These are phyloP conservation scores for Scaptodrosophila lebanonensis DNA, from an alignment of 1,140 invertebrate species.

Conservation along the genomic window DNA sequence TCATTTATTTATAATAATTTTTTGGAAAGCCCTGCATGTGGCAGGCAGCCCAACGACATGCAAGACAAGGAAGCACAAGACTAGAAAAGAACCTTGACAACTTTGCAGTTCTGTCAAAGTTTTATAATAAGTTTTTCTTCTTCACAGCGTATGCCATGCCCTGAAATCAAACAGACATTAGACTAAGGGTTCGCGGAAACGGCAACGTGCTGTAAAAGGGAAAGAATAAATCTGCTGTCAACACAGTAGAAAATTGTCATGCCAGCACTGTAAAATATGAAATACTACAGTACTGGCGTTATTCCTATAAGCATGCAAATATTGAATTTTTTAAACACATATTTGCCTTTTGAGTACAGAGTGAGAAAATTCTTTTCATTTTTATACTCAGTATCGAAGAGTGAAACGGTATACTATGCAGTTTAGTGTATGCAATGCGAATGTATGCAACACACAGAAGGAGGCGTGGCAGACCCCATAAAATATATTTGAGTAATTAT, in stretches of 20 bases:
- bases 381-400: no score
- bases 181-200: conserved; percentile 15
- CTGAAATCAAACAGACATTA: conserved; percentile 70
- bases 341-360: no score
- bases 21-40: conserved; percentile 29
- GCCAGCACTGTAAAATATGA: conserved; percentile 56
- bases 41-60: conserved; percentile 20
- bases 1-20: conserved; percentile 74
- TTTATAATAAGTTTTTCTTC: conserved; percentile 66
- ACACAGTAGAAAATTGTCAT: conserved; percentile 54
- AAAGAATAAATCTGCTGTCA: conserved; percentile 30
- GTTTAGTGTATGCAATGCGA: no score
- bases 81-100: conserved; percentile 61
- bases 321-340: no score
- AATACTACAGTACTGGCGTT: no score
- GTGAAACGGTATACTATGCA: no score
- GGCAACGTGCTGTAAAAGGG: not conserved
- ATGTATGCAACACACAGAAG: no score
- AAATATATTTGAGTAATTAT: no score
- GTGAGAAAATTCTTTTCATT: no score
- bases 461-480: no score
- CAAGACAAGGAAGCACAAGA: conserved; percentile 32
- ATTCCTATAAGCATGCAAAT: no score
- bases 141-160: conserved; percentile 54
- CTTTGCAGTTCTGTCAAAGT: conserved; percentile 60